Evolutionary conservation across 1,140 invertebrate species (phyloP).

Genomic region (Potamilus streckersoni): DNA sequence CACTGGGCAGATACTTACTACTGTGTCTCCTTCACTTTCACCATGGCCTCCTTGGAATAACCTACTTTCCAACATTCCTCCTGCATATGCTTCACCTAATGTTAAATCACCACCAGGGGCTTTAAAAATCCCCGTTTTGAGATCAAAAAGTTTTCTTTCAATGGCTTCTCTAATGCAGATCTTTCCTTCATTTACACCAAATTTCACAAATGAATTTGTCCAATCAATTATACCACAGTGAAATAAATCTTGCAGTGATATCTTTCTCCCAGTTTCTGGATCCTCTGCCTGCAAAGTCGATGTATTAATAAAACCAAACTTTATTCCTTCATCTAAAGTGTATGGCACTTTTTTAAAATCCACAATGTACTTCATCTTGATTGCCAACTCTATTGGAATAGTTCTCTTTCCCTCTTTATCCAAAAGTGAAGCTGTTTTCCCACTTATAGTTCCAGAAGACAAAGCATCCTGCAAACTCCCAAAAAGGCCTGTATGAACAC

Average conservation of each 20-base stretch:
- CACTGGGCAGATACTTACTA: too few relatives aligned
- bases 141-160: too few relatives aligned
- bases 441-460: constrained; percentile 87
- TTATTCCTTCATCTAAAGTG: constrained; percentile 65
- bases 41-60: too few relatives aligned
- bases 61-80: too few relatives aligned
- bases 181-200: too few relatives aligned
- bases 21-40: too few relatives aligned
- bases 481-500: constrained; percentile 68
- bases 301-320: constrained; percentile 82
- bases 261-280: constrained; percentile 79
- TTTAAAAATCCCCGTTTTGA: too few relatives aligned
- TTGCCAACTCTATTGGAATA: constrained; percentile 83
- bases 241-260: constrained; percentile 73
- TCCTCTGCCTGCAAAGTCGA: constrained; percentile 86
- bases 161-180: too few relatives aligned
- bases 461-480: constrained; percentile 86
- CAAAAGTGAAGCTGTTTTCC: constrained; percentile 81
- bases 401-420: constrained; percentile 79
- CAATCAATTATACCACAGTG: constrained; percentile 86
- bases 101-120: too few relatives aligned
- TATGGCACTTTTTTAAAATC: constrained; percentile 76
- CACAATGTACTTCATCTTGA: constrained; percentile 82
- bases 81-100: too few relatives aligned
- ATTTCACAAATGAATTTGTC: constrained; percentile 68